Evolutionary conservation across 2,888 invertebrate genomes (phyloP).

Genomic region (Carcina quercana): DNA sequence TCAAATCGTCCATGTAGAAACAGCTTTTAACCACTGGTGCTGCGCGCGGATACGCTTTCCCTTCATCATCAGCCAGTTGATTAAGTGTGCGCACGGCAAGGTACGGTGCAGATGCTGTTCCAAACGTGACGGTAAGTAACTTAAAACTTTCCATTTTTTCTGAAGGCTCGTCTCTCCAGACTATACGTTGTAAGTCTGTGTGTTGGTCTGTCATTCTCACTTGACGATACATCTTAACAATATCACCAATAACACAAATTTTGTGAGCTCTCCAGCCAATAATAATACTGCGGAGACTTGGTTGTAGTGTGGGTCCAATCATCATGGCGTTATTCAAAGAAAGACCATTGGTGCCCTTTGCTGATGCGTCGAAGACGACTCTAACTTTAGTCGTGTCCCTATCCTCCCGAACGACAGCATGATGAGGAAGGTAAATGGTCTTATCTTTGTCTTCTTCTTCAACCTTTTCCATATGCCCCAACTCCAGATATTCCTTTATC

Average conservation of each 20-base stretch:
- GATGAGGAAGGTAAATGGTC: constrained; percentile 16
- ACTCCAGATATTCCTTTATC: constrained; percentile 8
- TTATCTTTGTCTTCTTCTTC: background rate
- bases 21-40: constrained; percentile 5
- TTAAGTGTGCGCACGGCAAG: constrained; percentile 22
- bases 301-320: constrained; percentile 16
- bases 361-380: constrained; percentile 17
- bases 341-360: constrained; percentile 6
- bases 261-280: constrained; percentile 11
- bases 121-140: constrained; percentile 1
- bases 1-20: constrained; percentile 8
- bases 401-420: constrained; percentile 16
- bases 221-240: constrained; percentile 24
- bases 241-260: constrained; percentile 12
- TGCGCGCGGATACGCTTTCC: constrained; percentile 6
- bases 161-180: constrained; percentile 10
- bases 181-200: constrained; percentile 8
- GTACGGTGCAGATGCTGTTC: constrained; percentile 18
- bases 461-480: constrained; percentile 9
- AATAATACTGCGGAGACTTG: constrained; percentile 15
- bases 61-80: constrained; percentile 22
- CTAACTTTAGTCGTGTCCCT: constrained; percentile 15
- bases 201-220: constrained; percentile 4
- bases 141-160: background rate
- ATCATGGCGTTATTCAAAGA: constrained; percentile 14